Percentiles rank a stretch among this genome's conserved stretches.
Evolutionary conservation across 2,888 invertebrate genomes (phyloP).

Genomic region (Drosophila acutilabella): DNA sequence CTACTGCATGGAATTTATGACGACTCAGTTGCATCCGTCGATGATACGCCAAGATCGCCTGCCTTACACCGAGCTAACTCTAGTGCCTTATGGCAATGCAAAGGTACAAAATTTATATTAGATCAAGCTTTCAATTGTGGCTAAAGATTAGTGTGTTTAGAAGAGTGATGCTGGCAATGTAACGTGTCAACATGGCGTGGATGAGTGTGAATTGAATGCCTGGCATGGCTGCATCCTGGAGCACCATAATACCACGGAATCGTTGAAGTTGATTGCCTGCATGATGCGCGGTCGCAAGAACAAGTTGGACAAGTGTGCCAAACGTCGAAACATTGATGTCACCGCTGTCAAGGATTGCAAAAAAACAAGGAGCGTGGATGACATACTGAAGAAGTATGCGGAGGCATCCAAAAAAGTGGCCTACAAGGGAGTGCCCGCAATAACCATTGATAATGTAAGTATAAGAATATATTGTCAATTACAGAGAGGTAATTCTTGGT

Average conservation of each 20-base stretch:
- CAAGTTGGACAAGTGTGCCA: constrained; percentile 65
- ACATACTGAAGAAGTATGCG: constrained; percentile 80
- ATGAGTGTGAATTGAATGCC: constrained; percentile 83
- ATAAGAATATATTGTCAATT: too few relatives aligned
- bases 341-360: constrained; percentile 72
- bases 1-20: constrained; percentile 69
- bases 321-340: constrained; percentile 65
- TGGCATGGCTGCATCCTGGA: constrained; percentile 84
- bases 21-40: constrained; percentile 56
- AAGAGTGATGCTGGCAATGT: constrained; percentile 42
- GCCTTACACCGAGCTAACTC: constrained; percentile 55
- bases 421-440: constrained; percentile 80
- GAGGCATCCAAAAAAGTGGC: constrained; percentile 69
- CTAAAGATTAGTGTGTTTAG: constrained; percentile 16
- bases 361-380: constrained; percentile 52
- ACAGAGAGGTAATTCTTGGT: too few relatives aligned
- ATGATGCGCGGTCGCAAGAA: constrained; percentile 72
- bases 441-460: constrained; percentile 80
- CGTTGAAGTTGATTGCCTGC: constrained; percentile 80
- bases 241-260: constrained; percentile 62
- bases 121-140: too few relatives aligned
- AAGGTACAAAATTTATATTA: constrained; percentile 31
- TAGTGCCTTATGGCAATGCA: constrained; percentile 79
- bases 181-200: constrained; percentile 81
- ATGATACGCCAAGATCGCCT: constrained; percentile 54